Conservation (phyloP, 2,797 vertebrate genomes). For the Rhodeus uyekii region DNA sequence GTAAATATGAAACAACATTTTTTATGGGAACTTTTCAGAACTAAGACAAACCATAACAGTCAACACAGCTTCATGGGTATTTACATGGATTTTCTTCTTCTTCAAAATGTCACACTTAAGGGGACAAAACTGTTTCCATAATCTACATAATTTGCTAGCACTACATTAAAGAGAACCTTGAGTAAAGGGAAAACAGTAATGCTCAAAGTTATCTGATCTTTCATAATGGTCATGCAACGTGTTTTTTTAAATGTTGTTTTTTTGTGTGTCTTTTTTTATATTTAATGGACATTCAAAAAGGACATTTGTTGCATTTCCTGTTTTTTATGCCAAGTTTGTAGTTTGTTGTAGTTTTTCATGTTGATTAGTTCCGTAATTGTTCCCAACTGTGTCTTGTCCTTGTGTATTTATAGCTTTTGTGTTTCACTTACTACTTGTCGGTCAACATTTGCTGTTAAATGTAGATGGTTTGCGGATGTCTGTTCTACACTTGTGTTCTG, state of each 20-base stretch:
- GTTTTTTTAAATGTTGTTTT: too few species aligned
- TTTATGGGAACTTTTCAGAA: neutral
- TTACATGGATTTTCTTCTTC: neutral
- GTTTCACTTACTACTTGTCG: neutral
- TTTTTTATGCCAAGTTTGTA: neutral
- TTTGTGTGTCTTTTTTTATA: too few species aligned
- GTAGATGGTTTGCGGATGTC: neutral
- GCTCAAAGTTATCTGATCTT: neutral
- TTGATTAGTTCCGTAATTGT: neutral
- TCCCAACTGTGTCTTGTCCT: neutral
- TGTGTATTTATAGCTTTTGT: too few species aligned
- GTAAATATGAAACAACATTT: neutral
- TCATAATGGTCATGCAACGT: too few species aligned
- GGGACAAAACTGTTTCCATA: neutral
- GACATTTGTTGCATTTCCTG: neutral
- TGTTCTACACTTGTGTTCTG: neutral
- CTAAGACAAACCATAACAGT: neutral
- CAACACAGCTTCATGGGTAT: neutral
- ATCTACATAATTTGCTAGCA: too few species aligned
- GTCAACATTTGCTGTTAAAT: neutral
- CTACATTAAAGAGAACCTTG: neutral
- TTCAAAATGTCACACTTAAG: neutral
- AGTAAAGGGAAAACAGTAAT: neutral
- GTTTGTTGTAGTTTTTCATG: neutral
- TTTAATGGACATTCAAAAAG: neutral